Base-by-base conservation (phyloP, 2,113 vertebrate genomes). In the Pipra filicauda region DNA sequence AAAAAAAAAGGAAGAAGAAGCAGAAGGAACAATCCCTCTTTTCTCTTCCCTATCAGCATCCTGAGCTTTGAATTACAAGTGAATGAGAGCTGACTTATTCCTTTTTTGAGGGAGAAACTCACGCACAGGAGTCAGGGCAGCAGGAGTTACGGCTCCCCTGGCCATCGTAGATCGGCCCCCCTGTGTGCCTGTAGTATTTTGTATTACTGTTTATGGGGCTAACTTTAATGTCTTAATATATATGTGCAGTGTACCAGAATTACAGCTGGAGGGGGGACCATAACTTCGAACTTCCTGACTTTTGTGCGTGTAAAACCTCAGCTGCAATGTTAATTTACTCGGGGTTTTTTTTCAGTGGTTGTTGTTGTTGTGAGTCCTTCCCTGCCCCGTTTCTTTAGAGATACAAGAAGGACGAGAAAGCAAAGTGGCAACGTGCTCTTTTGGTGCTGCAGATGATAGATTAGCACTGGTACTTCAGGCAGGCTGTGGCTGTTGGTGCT, bases 191-290 rank as follows among this genome's bases (percentile, higher is more conserved):
- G 89, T 88, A 91, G 93, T 95, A 89, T 94, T 96, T 95, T 94
- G 95, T 93, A 52, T 85, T 91, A 69, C 87, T 94, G 92, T 97
- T 97, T 95, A 95, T 96, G 95, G 95, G 95, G 93, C 95, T 96
- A 97, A 94, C 95, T 95, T 96, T 95, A 96, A 96, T 96, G 95
- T 92, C 96, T 96, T 96, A 96, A 96, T 97, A 96, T 97, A 97
- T 95, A 96, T 88, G 95, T 93, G 93, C 91, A 51, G 88, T 35
- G 94, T 78, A 93, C 84, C 82, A 89, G 93, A 97, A 52, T 97
- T 96, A 97, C 88, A 86, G 95, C 96, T 88, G 93, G 74, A 91
- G 85, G 67, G 96, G 96, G 96, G 94, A 91, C 87, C 65, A 52
- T 97, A 95, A 96, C 91, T 96, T 91, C 92, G 95, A 96, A 95